Evolutionary conservation across 2,888 invertebrate species (phyloP), one percentile per base, ranked within the genome.

Genomic region (Cephus pygmeus): DNA sequence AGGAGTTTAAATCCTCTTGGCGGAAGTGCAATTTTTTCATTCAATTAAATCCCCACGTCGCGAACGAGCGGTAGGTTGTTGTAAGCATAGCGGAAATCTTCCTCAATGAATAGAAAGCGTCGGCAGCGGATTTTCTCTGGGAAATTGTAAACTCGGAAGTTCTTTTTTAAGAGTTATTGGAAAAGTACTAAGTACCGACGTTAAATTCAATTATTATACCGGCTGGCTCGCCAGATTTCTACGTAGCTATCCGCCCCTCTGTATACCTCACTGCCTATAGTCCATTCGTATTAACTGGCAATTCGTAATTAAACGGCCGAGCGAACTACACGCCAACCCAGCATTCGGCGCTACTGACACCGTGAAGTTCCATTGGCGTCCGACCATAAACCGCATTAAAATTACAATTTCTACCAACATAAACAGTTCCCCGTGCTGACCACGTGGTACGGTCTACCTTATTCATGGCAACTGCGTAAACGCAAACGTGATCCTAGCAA

Each of bases 261-360:
- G 15, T 40, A 15, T 15, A 40, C 40, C 40, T 15, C 40, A 2
- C 4, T 15, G 40, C 40, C 40, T 79, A 33, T 33, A 77, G 75
- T 77, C 80, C 79, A 81, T 81, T 81, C 80, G 77, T 81, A 81
- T 81, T 80, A 83, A 81, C 81, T 81, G 77, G 71, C 79, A 71
- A 77, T 80, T 79, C 79, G 79, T 80, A 81, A 82, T 83, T 83
- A 82, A 83, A 79, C 78, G 77, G 71, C 69, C 77, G 69, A 40
- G 74, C 73, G 31, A 74, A 36, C 76, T 34, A 35, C 73, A 33
- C n/a, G 12, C 4, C 36, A 40, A 40, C n/a, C 36, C 36, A 12
- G 36, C 40, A 40, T 40, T 15, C 40, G 40, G 15, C 40, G 40
- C 15, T 40, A 40, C 40, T 0, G 15, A 40, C 40, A 15, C 40